A percentile compares a stretch with the other conserved stretches of the same genome.
Conservation (phyloP, 2,888 invertebrate species). For the Oegoconia quadripuncta region DNA sequence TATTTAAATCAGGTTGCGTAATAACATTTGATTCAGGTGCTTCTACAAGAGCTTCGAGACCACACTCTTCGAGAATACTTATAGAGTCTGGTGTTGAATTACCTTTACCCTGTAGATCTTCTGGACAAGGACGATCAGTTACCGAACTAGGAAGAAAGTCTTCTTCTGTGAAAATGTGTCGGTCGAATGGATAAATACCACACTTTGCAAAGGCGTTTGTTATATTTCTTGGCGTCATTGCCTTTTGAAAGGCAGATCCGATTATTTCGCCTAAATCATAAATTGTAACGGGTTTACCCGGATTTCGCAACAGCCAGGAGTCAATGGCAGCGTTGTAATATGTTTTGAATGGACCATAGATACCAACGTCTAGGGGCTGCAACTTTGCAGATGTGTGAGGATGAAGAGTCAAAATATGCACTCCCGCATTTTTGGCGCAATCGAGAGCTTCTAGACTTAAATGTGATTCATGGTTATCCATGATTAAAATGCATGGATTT, state of each 20-base stretch:
- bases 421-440: constrained; percentile 2
- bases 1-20: no score
- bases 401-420: constrained; percentile 39
- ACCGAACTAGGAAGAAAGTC: constrained; percentile 20
- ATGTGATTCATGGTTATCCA: constrained; percentile 23
- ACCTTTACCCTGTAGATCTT: no score
- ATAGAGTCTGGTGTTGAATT: no score
- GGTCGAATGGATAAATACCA: constrained; percentile 24
- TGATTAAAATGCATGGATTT: constrained; percentile 13
- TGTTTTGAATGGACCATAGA: constrained; percentile 45
- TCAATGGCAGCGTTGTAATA: constrained; percentile 32
- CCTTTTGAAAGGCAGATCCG: constrained; percentile 27
- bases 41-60: no score
- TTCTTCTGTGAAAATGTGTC: constrained; percentile 21
- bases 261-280: constrained; percentile 38
- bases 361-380: constrained; percentile 49
- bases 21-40: no score
- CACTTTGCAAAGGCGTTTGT: constrained; percentile 19
- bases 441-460: constrained; percentile 9
- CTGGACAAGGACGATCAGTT: constrained; percentile 10
- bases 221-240: constrained; percentile 36
- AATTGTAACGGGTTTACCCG: constrained; percentile 45
- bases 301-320: constrained; percentile 41
- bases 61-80: no score
- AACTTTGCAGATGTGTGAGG: constrained; percentile 51